phyloP scores from a whole-genome alignment of 2,888 invertebrate genomes.

The Serrognathus titanus region DNA sequence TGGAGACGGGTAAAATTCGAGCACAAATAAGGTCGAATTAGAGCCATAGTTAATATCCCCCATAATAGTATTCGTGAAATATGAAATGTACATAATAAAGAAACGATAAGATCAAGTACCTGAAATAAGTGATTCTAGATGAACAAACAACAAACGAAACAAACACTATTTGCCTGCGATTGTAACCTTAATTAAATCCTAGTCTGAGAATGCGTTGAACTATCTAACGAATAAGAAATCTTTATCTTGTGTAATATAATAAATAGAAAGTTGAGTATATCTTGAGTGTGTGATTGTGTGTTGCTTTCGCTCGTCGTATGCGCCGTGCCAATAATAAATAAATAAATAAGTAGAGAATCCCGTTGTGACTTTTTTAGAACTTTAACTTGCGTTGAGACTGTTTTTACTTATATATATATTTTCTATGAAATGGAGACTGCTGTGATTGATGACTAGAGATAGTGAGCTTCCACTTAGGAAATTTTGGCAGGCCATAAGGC shows the following conservation, averaged over 20 bases:
- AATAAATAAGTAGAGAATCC: too few species aligned
- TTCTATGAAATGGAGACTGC: too few species aligned
- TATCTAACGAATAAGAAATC: constrained; percentile 22
- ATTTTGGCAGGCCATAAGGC: not conserved
- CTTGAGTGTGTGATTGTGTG: constrained; percentile 28
- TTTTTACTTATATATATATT: too few species aligned
- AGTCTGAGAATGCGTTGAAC: constrained; percentile 28
- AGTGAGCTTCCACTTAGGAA: too few species aligned
- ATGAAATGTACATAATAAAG: not conserved
- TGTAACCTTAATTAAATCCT: constrained; percentile 29
- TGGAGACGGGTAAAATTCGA: too few species aligned
- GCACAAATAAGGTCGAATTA: too few species aligned
- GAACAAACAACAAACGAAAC: constrained; percentile 3
- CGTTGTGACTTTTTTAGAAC: too few species aligned
- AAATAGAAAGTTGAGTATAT: constrained; percentile 27
- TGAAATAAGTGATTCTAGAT: constrained; percentile 25
- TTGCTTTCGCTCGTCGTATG: constrained; percentile 4
- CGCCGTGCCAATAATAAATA: too few species aligned
- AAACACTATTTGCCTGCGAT: constrained; percentile 29
- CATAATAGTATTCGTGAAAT: too few species aligned
- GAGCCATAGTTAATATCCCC: too few species aligned
- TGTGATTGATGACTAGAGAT: too few species aligned
- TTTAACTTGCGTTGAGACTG: too few species aligned
- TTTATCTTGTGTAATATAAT: constrained; percentile 1
- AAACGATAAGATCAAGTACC: constrained; percentile 25